These are phyloP conservation scores for Aphidius gifuensis DNA, from an alignment of 1,140 invertebrate species.

Conservation along the genomic window DNA sequence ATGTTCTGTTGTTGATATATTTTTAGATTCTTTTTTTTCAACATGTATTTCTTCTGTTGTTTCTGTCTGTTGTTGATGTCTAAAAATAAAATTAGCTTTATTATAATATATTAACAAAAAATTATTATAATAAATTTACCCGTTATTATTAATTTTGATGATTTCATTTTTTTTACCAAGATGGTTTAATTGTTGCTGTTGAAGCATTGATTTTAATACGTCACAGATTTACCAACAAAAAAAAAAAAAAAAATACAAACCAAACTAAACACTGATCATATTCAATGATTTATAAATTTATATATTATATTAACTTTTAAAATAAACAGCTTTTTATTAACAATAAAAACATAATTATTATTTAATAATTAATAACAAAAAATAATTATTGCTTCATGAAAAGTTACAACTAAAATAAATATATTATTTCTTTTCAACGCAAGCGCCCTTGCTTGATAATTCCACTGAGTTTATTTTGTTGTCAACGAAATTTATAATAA, in stretches of 20 bases:
- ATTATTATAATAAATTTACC: not conserved
- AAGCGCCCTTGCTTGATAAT: too few species aligned
- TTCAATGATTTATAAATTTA: not conserved
- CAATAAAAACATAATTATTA: too few species aligned
- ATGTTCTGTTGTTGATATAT: constrained; percentile 35
- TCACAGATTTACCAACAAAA: constrained; percentile 8
- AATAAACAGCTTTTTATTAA: too few species aligned
- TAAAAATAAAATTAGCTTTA: constrained; percentile 17
- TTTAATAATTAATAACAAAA: too few species aligned
- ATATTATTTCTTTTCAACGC: too few species aligned
- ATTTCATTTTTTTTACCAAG: constrained; percentile 25
- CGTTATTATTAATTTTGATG: constrained; percentile 21
- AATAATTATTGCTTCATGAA: too few species aligned
- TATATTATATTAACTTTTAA: too few species aligned
- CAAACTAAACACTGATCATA: constrained; percentile 8
- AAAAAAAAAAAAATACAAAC: constrained; percentile 1
- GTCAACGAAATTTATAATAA: not conserved
- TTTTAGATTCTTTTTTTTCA: constrained; percentile 33
- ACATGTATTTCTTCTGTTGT: constrained; percentile 33
- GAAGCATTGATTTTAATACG: constrained; percentile 27
- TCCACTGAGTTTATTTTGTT: not conserved
- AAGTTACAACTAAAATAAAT: not conserved
- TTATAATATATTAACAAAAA: not conserved
- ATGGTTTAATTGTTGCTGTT: constrained; percentile 26
- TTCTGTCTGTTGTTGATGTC: constrained; percentile 37